Base-by-base conservation (phyloP, 2,888 invertebrate genomes). In the Zaprionus bogoriensis region DNA sequence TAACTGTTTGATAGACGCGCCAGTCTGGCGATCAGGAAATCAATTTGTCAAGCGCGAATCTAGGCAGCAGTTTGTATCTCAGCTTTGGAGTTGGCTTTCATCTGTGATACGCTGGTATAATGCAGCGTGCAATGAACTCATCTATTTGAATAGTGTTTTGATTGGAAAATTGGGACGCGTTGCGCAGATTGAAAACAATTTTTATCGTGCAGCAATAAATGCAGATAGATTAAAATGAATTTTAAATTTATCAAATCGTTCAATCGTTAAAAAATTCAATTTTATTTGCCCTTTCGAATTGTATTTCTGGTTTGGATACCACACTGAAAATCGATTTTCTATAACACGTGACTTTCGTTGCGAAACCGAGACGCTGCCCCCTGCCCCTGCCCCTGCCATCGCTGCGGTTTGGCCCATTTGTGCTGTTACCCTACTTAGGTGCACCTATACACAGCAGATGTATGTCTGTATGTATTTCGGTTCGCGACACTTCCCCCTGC, bases 401-500 rank as follows among this genome's bases (percentile, higher is more conserved):
- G 27, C 39, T 42, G 50, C 28, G 32, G 54, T 44, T 51, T 66
- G 70, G 62, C 63, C 82, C 36, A 76, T 76, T 71, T 79, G 28
- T 46, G 42, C n/a, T 5, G 23, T 30, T 61, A 58, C 5, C 70
- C 57, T 42, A 59, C 45, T 60, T 68, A 51, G n/a, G 10, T 30
- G n/a, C 20, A 20, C 48, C 25, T 46, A 27, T n/a, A n/a, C n/a
- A n/a, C n/a, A n/a, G n/a, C n/a, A n/a, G n/a, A n/a, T 47, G 38
- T 52, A 44, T 38, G 32, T 57, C n/a, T n/a, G 46, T 22, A 22
- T 36, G 12, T 9, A 17, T 64, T 41, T 52, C 50, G 38, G 48
- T 59, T 59, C 55, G 64, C 45, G 58, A 59, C 66, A 77, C 53
- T 79, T 79, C 68, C 74, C 61, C 27, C 32, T 58, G 36, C 41